phyloP scores from a whole-genome alignment of 2,888 invertebrate genomes.

The Ectemnius cavifrons region DNA sequence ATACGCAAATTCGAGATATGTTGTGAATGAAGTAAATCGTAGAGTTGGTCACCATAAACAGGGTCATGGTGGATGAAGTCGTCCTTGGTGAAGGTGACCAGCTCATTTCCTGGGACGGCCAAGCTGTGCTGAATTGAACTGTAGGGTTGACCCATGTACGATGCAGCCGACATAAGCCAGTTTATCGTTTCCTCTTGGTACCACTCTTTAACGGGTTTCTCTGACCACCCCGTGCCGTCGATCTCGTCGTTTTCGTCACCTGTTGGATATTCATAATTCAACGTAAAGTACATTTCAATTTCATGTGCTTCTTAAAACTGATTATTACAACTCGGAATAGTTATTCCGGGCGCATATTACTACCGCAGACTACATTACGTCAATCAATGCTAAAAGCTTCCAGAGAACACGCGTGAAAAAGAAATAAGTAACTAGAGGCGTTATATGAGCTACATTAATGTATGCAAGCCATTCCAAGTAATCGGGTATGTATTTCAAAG shows the following conservation, averaged over 20 bases:
- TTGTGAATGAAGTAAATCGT: slow-evolving; percentile 70
- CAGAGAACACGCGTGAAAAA: too few species aligned
- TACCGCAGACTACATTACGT: too few species aligned
- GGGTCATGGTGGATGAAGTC: slow-evolving; percentile 71
- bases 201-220: slow-evolving; percentile 80
- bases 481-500: too few species aligned
- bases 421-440: too few species aligned
- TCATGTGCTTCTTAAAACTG: background rate
- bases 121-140: slow-evolving; percentile 70
- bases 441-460: too few species aligned
- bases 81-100: slow-evolving; percentile 64
- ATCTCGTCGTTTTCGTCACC: slow-evolving; percentile 66
- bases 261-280: slow-evolving; percentile 29
- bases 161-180: slow-evolving; percentile 78
- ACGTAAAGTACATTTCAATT: background rate
- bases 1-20: slow-evolving; percentile 63
- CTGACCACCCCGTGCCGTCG: slow-evolving; percentile 79
- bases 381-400: too few species aligned
- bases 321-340: too few species aligned
- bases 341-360: too few species aligned
- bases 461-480: too few species aligned
- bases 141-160: slow-evolving; percentile 68
- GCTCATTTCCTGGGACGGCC: slow-evolving; percentile 69
- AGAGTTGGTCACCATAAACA: slow-evolving; percentile 69
- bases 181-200: slow-evolving; percentile 80